phyloP scores from a whole-genome alignment of 2,113 vertebrate genomes.

The Petaurus breviceps region DNA sequence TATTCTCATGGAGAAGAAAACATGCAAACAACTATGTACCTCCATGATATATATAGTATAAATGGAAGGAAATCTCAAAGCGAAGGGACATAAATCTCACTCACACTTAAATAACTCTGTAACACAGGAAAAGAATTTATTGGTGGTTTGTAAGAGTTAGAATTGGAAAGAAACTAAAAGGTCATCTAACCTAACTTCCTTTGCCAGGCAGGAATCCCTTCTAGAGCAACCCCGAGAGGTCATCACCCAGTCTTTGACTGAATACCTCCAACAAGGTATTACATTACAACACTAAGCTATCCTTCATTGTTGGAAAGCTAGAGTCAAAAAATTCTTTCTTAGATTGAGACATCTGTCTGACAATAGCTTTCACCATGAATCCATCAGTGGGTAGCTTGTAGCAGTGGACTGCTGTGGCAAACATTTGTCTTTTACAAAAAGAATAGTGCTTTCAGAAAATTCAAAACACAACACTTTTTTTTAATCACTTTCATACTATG shows the following conservation, averaged over 20 bases:
- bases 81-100: slow-evolving; percentile 58
- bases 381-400: background rate
- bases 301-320: background rate
- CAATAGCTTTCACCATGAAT: background rate
- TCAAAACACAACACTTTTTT: background rate
- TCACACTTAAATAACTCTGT: background rate
- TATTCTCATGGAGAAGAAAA: background rate
- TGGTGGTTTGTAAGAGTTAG: background rate
- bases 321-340: background rate
- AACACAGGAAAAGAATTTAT: slow-evolving; percentile 21
- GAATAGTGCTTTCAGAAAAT: slow-evolving; percentile 25
- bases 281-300: background rate
- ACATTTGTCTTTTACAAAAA: background rate
- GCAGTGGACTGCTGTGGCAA: background rate
- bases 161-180: background rate
- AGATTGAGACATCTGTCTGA: background rate
- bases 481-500: background rate
- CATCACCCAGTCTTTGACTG: background rate
- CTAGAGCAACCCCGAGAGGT: background rate
- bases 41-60: background rate
- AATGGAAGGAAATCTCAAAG: background rate
- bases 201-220: background rate
- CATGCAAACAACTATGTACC: background rate
- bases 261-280: background rate
- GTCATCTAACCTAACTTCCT: background rate